phyloP scores from a whole-genome alignment of 2,113 vertebrate species.

The Nymphicus hollandicus region DNA sequence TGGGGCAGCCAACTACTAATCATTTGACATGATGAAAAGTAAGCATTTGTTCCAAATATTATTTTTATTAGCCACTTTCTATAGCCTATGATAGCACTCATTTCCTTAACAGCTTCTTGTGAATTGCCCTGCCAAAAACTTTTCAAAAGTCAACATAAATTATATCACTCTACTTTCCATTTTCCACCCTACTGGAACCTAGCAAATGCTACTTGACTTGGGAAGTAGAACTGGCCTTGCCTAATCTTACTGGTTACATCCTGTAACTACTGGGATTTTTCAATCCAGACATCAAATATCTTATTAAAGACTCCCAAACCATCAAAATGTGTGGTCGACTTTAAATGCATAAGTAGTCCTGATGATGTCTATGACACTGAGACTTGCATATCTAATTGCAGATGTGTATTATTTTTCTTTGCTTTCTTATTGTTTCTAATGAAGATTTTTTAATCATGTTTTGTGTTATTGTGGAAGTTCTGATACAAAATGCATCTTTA shows the following conservation, averaged over 20 bases:
- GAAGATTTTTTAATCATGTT: background rate
- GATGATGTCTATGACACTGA: background rate
- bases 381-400: background rate
- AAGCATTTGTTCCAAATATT: constrained; percentile 58
- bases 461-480: background rate
- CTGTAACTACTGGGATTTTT: background rate
- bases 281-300: background rate
- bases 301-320: background rate
- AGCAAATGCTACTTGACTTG: background rate
- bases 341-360: background rate
- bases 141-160: constrained; percentile 23
- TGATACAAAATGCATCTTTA: background rate
- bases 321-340: background rate
- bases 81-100: constrained; percentile 15
- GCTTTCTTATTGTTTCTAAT: background rate
- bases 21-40: constrained; percentile 41
- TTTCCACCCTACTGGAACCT: background rate
- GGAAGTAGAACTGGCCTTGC: background rate
- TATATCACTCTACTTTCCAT: background rate
- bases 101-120: constrained; percentile 62
- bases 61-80: constrained; percentile 57
- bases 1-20: constrained; percentile 8
- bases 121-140: constrained; percentile 36
- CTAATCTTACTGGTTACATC: background rate
- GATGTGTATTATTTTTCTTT: background rate